Base-by-base conservation (phyloP, 2,113 vertebrate species). In the Anarhynchus alexandrinus region DNA sequence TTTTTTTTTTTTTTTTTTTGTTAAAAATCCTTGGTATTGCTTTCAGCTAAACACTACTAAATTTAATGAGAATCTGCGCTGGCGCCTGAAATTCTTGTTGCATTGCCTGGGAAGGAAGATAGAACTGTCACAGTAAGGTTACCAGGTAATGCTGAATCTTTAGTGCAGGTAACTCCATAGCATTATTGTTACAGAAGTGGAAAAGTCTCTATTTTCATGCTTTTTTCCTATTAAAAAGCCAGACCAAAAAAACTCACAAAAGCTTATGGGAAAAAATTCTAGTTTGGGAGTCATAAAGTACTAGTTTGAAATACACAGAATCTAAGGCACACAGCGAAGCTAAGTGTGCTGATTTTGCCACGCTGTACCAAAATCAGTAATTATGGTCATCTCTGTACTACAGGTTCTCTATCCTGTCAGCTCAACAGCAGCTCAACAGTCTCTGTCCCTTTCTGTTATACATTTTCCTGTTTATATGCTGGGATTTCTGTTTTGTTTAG, bases 191-290 rank as follows among this genome's bases (percentile, higher is more conserved):
- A 47, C 8, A 81, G 27, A 86, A 59, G 10, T 21, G 43, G 8
- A 71, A 34, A 81, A 15, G 9, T 45, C 15, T 61, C 12, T 65
- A 5, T 62, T 80, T 66, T 94, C 38, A 17, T 73, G 27, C 9
- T 69, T 91, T 91, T 82, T 57, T 55, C 52, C 30, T 72, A 20
- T 42, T 42, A n/a, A 67, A 47, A 34, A 54, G 20, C 5, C 8
- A 57, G 14, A 49, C 8, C 0, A 25, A 55, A 64, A 21, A 52
- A 27, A 1, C 0, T 3, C 15, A 29, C 27, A 34, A 51, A 76
- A 15, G 10, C 11, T 67, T 74, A 23, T 23, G 26, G 29, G 23
- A 26, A 70, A 77, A 90, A 54, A 29, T 9, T 61, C 52, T 42
- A 51, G 59, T 17, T 30, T 34, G 8, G 4, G 19, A 52, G 18